Base-by-base conservation (phyloP, 2,888 invertebrate species). In the Lasioglossum figueresi region DNA sequence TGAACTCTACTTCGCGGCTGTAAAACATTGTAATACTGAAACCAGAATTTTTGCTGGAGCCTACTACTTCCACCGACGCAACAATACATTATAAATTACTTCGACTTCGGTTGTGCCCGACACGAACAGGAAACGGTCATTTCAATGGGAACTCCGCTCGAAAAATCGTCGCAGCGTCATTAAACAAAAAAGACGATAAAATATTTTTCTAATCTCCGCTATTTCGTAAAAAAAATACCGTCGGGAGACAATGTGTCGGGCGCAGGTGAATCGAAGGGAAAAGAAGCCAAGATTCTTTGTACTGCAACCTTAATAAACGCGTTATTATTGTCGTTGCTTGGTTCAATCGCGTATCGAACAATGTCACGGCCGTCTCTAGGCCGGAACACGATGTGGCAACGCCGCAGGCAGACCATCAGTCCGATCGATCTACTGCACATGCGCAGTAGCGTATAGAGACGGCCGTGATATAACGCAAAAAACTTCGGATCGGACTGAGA, bases 311-410 rank as follows among this genome's bases (percentile, higher is more conserved):
- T 59, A 52, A 48, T 68, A 59, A 76, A 76, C 45, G 66, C 72
- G 76, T 68, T 76, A 79, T 81, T 81, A 76, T 81, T 86, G 84
- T 84, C 81, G 84, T 84, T 68, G 66, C 78, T 86, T 86, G 85
- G 37, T 73, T 73, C 72, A 31, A 56, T 68, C 40, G 19, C 73
- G 79, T 48, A 68, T 72, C 59, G 66, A 37, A 16, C 63, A 48
- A 72, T 82, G 68, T 76, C 75, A 45, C 76, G 68, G 45, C 45
- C 45, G 45, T 45, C 45, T 45, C 45, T 45, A 16, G 16, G 45
- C 45, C 45, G 45, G 16, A 45, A 19, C 45, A 1, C 16, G 45
- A 5, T 16, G 16, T 16, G 45, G 45, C 45, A 45, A 45, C 5
- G 4, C 16, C 45, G 45, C 16, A 1, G 16, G 1, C 45, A 16